Conservation (phyloP, 2,113 vertebrate species). For the Neogobius melanostomus region DNA sequence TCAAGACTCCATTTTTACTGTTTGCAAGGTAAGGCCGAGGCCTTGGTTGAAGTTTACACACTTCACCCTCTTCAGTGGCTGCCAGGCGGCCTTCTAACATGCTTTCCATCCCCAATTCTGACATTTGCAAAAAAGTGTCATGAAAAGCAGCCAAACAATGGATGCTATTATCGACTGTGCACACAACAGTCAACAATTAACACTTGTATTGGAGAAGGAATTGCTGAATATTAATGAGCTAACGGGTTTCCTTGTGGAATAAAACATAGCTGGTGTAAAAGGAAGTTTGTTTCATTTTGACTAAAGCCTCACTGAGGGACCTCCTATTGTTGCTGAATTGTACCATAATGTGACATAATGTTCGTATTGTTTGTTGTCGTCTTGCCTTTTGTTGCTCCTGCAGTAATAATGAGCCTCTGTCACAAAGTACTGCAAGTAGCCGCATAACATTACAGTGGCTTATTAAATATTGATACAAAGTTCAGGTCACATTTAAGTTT, state of each 20-base stretch:
- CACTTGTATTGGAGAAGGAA: too few species aligned
- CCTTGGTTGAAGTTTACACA: too few species aligned
- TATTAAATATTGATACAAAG: conserved; percentile 42
- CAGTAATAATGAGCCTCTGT: conserved; percentile 4
- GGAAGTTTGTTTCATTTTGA: background rate
- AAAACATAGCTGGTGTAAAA: background rate
- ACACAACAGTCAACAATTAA: too few species aligned
- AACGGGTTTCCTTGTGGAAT: background rate
- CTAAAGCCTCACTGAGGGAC: background rate
- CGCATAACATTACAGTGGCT: background rate
- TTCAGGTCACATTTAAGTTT: conserved; percentile 11
- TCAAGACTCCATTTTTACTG: too few species aligned
- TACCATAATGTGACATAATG: background rate
- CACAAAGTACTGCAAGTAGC: background rate
- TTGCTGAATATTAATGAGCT: too few species aligned
- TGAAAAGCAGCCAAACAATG: too few species aligned
- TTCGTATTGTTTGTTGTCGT: background rate
- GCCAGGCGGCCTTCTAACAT: too few species aligned
- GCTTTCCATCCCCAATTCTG: too few species aligned
- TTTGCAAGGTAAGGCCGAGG: too few species aligned
- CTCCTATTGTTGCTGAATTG: background rate
- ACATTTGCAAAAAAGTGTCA: too few species aligned
- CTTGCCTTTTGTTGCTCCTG: background rate
- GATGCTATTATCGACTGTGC: too few species aligned
- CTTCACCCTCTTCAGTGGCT: too few species aligned